A percentile compares a stretch with the other conserved stretches of the same genome.
Conservation (phyloP, 2,113 vertebrate genomes). For the Eidolon helvum region DNA sequence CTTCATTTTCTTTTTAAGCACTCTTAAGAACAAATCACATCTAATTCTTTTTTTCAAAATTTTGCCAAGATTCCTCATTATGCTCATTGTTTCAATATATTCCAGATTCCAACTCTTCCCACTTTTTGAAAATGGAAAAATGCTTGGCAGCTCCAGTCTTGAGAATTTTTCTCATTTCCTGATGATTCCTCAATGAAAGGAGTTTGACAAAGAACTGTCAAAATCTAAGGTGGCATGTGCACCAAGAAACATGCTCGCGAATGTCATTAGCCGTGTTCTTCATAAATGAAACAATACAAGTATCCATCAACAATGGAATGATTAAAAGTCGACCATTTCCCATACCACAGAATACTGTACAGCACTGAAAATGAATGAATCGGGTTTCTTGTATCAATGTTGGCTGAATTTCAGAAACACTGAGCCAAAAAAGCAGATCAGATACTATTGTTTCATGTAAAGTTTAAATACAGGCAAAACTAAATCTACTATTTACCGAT, state of each 20-base stretch:
- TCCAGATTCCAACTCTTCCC: neutral
- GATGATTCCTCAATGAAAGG: neutral
- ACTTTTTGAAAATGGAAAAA: neutral
- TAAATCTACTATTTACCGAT: neutral
- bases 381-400: rapidly evolving
- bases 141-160: neutral
- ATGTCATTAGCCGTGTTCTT: neutral
- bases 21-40: neutral
- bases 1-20: neutral
- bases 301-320: neutral
- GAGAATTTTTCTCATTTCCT: neutral
- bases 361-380: neutral
- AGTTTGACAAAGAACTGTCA: neutral
- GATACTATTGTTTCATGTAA: neutral
- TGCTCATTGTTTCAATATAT: neutral
- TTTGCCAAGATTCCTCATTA: neutral
- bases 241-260: neutral
- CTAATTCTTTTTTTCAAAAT: neutral
- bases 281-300: neutral
- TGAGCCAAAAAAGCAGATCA: neutral
- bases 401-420: neutral
- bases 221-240: neutral
- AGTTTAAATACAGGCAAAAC: neutral
- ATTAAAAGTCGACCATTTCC: neutral
- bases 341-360: neutral